Base-by-base conservation (phyloP, 2,888 invertebrate genomes). In the Bombylius discolor region DNA sequence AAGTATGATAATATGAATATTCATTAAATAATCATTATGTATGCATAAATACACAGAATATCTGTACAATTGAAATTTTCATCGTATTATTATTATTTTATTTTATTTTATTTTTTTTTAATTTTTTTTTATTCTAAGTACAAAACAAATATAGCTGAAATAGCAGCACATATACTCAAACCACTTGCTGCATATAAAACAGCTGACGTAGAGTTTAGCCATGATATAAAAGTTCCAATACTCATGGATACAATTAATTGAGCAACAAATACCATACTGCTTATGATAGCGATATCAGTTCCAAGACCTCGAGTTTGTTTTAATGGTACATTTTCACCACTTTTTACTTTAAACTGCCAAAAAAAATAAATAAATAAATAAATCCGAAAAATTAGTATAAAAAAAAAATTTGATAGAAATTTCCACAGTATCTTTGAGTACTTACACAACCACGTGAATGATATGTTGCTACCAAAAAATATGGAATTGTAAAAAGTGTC, bases 401-500 rank as follows among this genome's bases (percentile, higher is more conserved):
- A 2, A 23, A 23, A 23, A 23, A 23, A 23, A 23, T 23, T 23
- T 23, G 23, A 3, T 33, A 8, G 53, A 46, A 36, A 36, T 32
- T 12, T 32, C 42, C 32, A 33, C 14, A n/a, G 32, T 8, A 44
- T 5, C 44, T 48, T n/a, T 31, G 0, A 31, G 8, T 39, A 68
- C 73, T 66, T 70, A 75, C 74, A 58, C 69, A 71, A 59, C 71
- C 71, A 57, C 73, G 72, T 32, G 73, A 69, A 61, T 75, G 75
- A 60, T 75, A 75, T 58, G 67, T 69, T 32, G 75, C 74, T 44
- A 75, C 66, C 32, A 75, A 55, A 34, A 75, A 69, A 50, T 71
- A 75, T 11, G 75, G 75, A 58, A 75, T 70, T 31, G 75, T 75
- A n/a, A 74, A 75, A 2, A 74, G 64, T 0, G 75, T 74, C 7